phyloP scores from a whole-genome alignment of 2,113 vertebrate genomes.

The Dipodomys merriami region DNA sequence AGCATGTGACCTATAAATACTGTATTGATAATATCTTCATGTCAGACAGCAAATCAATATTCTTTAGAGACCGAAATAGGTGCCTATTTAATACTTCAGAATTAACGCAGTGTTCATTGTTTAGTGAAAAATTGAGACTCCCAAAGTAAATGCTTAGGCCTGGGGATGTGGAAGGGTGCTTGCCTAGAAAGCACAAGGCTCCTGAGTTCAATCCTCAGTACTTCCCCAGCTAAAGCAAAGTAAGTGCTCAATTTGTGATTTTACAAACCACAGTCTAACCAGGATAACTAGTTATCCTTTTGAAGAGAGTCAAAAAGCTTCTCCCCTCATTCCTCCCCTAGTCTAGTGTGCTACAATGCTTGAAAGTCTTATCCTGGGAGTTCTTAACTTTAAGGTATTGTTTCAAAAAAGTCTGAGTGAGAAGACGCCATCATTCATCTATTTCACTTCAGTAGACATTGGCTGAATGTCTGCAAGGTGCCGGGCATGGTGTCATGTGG shows the following conservation, averaged over 20 bases:
- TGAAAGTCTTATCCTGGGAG: background rate
- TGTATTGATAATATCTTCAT: background rate
- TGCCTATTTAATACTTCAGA: background rate
- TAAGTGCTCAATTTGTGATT: background rate
- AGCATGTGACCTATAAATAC: background rate
- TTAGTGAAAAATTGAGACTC: background rate
- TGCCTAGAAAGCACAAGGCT: too few relatives aligned
- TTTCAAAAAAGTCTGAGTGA: background rate
- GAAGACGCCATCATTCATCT: background rate
- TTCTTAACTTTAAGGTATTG: background rate
- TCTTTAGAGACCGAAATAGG: background rate
- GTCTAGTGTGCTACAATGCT: background rate
- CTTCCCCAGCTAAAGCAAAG: background rate
- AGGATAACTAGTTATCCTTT: background rate
- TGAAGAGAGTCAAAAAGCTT: background rate
- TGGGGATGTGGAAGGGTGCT: too few relatives aligned
- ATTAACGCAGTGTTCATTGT: background rate
- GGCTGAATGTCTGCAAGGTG: constrained; percentile 7
- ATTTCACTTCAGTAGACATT: background rate
- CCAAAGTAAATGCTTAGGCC: background rate
- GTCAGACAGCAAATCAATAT: background rate
- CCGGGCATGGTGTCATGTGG: constrained; percentile 21
- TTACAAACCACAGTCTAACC: background rate
- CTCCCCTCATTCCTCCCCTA: background rate
- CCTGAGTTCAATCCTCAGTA: too few relatives aligned